Percentiles rank a stretch among this genome's conserved stretches.
Evolutionary conservation across 1,140 invertebrate genomes (phyloP).

Genomic region (Papilio glaucus): DNA sequence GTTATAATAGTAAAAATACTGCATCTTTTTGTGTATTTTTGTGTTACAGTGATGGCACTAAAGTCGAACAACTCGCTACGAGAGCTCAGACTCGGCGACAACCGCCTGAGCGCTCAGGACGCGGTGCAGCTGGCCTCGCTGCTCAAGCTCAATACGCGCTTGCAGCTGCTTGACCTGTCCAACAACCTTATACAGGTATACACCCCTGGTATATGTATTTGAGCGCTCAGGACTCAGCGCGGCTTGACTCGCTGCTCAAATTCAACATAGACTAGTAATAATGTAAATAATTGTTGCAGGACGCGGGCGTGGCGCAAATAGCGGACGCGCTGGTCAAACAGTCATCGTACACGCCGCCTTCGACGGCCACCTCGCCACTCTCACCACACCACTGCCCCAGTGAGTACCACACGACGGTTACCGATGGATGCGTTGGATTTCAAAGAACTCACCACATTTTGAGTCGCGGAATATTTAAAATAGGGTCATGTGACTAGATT

Average conservation of each 20-base stretch:
- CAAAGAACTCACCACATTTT: no score
- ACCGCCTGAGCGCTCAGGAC: constrained; percentile 89
- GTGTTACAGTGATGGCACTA: constrained; percentile 88
- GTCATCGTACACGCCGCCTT: constrained; percentile 72
- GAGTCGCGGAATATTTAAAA: no score
- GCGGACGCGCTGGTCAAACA: constrained; percentile 90
- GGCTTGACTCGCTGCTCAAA: no score
- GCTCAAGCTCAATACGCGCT: constrained; percentile 86
- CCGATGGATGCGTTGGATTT: no score
- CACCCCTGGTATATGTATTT: background rate
- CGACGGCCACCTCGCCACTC: constrained; percentile 59
- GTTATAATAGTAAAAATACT: no score
- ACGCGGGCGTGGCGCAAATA: constrained; percentile 88
- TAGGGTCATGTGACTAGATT: no score
- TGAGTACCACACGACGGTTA: constrained; percentile 50
- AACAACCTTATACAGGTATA: constrained; percentile 87
- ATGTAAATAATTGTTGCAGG: constrained; percentile 79
- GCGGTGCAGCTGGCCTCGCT: constrained; percentile 90
- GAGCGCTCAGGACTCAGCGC: no score
- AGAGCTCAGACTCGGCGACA: constrained; percentile 93
- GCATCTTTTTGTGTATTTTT: no score
- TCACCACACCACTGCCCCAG: constrained; percentile 59
- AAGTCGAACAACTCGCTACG: constrained; percentile 91
- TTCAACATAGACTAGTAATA: no score
- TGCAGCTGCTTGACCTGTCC: constrained; percentile 91